Base-by-base conservation (phyloP, 2,113 vertebrate species). In the Rhinoptilus africanus region DNA sequence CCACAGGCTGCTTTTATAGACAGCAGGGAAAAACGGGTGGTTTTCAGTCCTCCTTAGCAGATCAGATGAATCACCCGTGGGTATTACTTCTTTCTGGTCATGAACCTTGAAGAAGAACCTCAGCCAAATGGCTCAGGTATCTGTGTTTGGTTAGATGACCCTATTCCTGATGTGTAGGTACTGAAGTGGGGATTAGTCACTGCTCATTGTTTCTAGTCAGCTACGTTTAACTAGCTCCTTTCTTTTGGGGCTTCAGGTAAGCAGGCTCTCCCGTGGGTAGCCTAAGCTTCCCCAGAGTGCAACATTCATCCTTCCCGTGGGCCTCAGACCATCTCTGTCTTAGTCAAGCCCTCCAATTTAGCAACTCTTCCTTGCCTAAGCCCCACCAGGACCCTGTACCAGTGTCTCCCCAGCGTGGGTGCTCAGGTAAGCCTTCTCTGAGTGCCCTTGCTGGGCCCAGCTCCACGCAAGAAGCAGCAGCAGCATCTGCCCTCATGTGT, bases 301-400 rank as follows among this genome's bases (percentile, higher is more conserved):
- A 71, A 26, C 13, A 5, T 43, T 68, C 8, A 34, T 56, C 56
- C 23, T 66, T 89, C 26, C 28, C 7, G 0, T 54, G 43, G 57
- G 37, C 32, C 26, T 82, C 62, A 72, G 27, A 53, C 20, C 18
- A 27, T 30, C 77, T 85, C n/a, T 0, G 0, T 41, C 23, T 32
- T 51, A 68, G 43, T 45, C 37, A 72, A 71, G 32, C 22, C 32
- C 27, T 95, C 1, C 1, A 63, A 72, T 92, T 81, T 37, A 71
- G 47, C 48, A 75, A 22, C 4, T 5, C 12, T 39, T 66, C 35
- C 32, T 57, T 83, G 32, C 1, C 34, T 19, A 37, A 85, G n/a
- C 17, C 37, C 39, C 43, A 30, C 7, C 19, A 60, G 15, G 35
- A 10, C 2, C 66, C 39, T 37, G 11, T 63, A 23, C 23, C 47